phyloP scores from a whole-genome alignment of 2,113 vertebrate genomes.

The Ammospiza caudacuta region DNA sequence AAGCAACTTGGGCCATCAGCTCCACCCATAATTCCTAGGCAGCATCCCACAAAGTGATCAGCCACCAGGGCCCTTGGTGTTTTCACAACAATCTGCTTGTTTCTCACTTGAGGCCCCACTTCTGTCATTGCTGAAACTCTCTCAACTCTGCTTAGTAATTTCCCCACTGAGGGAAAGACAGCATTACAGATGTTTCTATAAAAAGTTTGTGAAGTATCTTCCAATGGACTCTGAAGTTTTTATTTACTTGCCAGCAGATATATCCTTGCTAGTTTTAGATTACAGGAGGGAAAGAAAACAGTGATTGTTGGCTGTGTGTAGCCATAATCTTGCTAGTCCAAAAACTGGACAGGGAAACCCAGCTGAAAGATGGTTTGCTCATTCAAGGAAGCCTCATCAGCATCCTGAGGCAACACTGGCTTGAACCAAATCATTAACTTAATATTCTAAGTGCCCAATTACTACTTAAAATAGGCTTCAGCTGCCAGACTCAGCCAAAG shows the following conservation, averaged over 20 bases:
- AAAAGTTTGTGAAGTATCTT: background rate
- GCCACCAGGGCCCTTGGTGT: background rate
- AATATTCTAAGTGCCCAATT: constrained; percentile 15
- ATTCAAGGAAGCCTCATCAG: constrained; percentile 22
- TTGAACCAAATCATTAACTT: background rate
- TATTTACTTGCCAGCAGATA: background rate
- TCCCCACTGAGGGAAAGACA: background rate
- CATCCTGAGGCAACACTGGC: background rate
- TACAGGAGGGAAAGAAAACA: constrained; percentile 10
- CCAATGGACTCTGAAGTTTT: background rate
- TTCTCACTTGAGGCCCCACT: background rate
- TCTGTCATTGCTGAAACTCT: background rate
- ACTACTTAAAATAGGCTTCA: constrained; percentile 23
- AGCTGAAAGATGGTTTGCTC: background rate
- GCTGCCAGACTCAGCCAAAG: background rate
- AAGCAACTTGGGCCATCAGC: background rate
- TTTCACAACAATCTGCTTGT: background rate
- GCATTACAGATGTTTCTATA: background rate
- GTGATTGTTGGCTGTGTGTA: background rate
- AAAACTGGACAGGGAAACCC: background rate
- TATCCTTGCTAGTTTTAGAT: background rate
- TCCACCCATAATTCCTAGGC: background rate
- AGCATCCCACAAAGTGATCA: background rate
- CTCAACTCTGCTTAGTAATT: background rate
- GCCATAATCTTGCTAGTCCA: background rate